These are phyloP conservation scores for Drosophila ficusphila DNA, from an alignment of 1,140 invertebrate genomes.

Conservation along the genomic window DNA sequence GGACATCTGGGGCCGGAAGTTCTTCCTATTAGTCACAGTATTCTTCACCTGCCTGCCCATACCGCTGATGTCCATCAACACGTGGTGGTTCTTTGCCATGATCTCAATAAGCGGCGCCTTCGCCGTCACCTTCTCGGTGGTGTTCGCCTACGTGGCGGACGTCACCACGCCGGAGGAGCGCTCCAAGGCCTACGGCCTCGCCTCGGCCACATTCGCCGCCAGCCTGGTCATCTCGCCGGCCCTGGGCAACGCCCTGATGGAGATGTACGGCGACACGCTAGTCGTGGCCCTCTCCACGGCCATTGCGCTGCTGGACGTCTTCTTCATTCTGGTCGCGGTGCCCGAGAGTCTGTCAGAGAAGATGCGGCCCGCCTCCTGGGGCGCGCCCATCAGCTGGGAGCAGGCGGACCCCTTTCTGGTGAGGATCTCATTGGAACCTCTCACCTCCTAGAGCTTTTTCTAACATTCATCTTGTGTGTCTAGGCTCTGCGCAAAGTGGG, in stretches of 20 bases:
- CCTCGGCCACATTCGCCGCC: slow-evolving; percentile 99
- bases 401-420: slow-evolving; percentile 98
- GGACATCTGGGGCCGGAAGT: slow-evolving; percentile 99
- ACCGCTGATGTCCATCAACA: slow-evolving; percentile 99
- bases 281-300: slow-evolving; percentile 98
- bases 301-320: slow-evolving; percentile 97
- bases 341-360: slow-evolving; percentile 99
- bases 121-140: slow-evolving; percentile 99
- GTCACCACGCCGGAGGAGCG: slow-evolving; percentile 99
- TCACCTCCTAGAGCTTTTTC: no score
- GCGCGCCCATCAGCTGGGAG: slow-evolving; percentile 95
- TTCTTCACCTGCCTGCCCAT: slow-evolving; percentile 99
- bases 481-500: slow-evolving; percentile 96
- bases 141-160: slow-evolving; percentile 99
- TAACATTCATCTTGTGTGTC: slow-evolving; percentile 20
- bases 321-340: slow-evolving; percentile 99
- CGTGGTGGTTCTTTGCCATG: slow-evolving; percentile 99
- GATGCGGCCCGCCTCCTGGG: slow-evolving; percentile 91
- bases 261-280: slow-evolving; percentile 94
- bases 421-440: no score
- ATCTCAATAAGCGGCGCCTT: slow-evolving; percentile 99
- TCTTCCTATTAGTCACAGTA: slow-evolving; percentile 98
- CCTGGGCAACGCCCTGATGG: slow-evolving; percentile 96
- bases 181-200: slow-evolving; percentile 97
- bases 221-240: slow-evolving; percentile 98